These are phyloP conservation scores for Crocodylus rhombifer DNA, from an alignment of 2,797 vertebrate species.

Conservation along the genomic window DNA sequence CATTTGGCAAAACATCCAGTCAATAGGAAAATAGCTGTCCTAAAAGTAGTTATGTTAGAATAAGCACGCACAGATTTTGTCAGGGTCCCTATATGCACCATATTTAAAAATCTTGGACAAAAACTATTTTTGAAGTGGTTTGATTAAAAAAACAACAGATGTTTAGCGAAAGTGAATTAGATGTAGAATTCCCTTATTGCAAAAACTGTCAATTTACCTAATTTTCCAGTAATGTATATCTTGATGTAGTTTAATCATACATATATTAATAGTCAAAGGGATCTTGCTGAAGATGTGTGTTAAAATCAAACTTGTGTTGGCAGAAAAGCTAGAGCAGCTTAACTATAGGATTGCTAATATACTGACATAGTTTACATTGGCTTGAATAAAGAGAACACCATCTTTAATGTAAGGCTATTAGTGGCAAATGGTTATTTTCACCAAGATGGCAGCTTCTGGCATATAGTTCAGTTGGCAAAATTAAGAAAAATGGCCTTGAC, in stretches of 20 bases:
- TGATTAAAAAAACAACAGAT: neutral
- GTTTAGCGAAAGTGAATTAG: accelerated
- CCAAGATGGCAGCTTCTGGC: neutral
- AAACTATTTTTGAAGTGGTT: neutral
- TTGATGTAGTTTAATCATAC: neutral
- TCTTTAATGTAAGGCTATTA: neutral
- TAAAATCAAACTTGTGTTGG: neutral
- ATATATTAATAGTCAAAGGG: neutral
- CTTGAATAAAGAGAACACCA: neutral
- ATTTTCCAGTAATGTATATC: neutral
- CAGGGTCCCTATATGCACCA: neutral
- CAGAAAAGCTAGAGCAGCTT: neutral
- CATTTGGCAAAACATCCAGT: neutral
- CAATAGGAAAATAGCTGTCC: neutral
- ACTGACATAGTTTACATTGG: neutral
- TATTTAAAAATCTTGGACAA: neutral
- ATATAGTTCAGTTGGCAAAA: neutral
- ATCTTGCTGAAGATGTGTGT: neutral
- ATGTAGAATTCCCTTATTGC: neutral
- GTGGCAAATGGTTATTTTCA: neutral
- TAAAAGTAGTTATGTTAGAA: neutral
- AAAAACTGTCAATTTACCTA: neutral
- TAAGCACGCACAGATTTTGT: neutral
- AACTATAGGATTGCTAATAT: neutral
- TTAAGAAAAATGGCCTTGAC: neutral